phyloP scores from a whole-genome alignment of 2,888 invertebrate species.

The Rhagium mordax region DNA sequence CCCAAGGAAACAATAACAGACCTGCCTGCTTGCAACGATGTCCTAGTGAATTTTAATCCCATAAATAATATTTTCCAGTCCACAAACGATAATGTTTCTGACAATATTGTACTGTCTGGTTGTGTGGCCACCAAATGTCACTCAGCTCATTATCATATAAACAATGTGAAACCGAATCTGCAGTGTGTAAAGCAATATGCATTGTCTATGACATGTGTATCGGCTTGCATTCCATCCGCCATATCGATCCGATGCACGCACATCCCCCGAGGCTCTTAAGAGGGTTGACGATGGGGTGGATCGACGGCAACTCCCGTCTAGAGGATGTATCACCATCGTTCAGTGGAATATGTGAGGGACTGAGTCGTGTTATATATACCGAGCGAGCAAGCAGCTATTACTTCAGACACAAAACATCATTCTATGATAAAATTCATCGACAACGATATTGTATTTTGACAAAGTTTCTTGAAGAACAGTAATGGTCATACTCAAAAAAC shows the following conservation, averaged over 20 bases:
- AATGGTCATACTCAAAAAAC: no score
- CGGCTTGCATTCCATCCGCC: constrained; percentile 45
- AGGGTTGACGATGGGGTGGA: constrained; percentile 56
- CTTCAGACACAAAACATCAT: background rate
- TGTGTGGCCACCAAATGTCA: constrained; percentile 41
- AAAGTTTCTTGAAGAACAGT: no score
- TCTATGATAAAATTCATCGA: background rate
- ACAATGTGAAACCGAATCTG: constrained; percentile 41
- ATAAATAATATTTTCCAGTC: constrained; percentile 26
- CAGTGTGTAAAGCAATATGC: constrained; percentile 31
- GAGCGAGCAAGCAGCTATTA: background rate
- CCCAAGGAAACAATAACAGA: background rate
- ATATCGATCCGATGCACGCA: constrained; percentile 56
- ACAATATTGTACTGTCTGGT: constrained; percentile 39
- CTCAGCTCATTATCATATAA: constrained; percentile 44
- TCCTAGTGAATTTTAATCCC: constrained; percentile 4
- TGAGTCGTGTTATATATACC: background rate
- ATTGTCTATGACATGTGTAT: constrained; percentile 46
- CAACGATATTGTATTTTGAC: no score
- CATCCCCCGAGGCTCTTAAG: constrained; percentile 54
- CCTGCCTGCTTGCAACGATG: background rate
- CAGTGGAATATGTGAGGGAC: constrained; percentile 32
- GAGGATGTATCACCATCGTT: constrained; percentile 53
- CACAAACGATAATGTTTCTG: constrained; percentile 34
- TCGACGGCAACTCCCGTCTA: constrained; percentile 47